A percentile compares a stretch with the other conserved stretches of the same genome.
Evolutionary conservation across 2,888 invertebrate species (phyloP).

Genomic region (Lepidocyrtoides sp.): DNA sequence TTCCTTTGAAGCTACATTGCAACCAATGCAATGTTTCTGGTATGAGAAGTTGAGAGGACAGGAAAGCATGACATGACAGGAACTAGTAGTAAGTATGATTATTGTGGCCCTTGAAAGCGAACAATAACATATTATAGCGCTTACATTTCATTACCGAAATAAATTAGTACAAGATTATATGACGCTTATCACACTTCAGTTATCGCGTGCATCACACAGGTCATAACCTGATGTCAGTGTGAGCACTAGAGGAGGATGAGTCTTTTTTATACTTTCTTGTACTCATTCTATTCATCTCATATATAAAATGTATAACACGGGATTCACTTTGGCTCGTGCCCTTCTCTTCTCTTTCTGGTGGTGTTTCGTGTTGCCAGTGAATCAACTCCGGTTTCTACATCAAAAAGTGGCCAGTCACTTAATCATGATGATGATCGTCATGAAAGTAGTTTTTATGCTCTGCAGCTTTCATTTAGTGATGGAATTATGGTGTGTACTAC

Average conservation of each 20-base stretch:
- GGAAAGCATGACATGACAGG: slow-evolving; percentile 24
- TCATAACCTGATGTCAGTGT: slow-evolving; percentile 60
- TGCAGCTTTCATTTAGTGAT: slow-evolving; percentile 47
- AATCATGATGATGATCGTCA: slow-evolving; percentile 64
- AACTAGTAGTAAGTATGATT: slow-evolving; percentile 2
- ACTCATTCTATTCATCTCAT: neutral
- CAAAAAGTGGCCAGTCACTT: slow-evolving; percentile 55
- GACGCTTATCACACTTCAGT: slow-evolving; percentile 53
- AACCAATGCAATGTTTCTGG: neutral
- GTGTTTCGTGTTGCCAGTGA: slow-evolving; percentile 10
- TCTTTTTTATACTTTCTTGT: neutral
- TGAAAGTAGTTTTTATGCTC: slow-evolving; percentile 50
- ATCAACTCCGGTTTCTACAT: slow-evolving; percentile 47
- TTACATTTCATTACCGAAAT: slow-evolving; percentile 41
- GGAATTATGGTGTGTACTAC: slow-evolving; percentile 47
- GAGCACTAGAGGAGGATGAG: slow-evolving; percentile 11
- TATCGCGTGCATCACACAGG: slow-evolving; percentile 43
- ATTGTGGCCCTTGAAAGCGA: neutral
- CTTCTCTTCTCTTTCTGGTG: neutral
- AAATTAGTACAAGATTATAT: slow-evolving; percentile 47
- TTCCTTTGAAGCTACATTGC: neutral
- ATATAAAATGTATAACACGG: neutral
- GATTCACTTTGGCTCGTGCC: slow-evolving; percentile 68
- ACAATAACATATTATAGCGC: slow-evolving; percentile 36
- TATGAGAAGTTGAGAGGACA: neutral